Conservation (phyloP, 2,888 invertebrate species). For the Aspidiotus rigidus region DNA sequence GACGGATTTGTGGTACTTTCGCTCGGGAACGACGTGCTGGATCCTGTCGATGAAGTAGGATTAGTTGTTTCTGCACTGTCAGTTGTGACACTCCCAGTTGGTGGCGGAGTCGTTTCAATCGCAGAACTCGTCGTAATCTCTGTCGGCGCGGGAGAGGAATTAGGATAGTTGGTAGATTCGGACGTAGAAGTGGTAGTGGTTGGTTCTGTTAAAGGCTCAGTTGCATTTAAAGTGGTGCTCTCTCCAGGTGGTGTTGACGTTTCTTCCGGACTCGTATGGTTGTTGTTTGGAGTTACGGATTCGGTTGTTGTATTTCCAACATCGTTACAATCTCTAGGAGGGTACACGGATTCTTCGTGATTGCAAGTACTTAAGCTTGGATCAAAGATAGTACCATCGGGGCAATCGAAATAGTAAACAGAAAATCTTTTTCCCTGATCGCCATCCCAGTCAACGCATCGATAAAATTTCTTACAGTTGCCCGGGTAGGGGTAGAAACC, state of each 20-base stretch:
- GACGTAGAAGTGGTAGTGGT: constrained; percentile 1
- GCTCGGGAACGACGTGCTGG: constrained; percentile 24
- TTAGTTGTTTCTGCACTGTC: constrained; percentile 34
- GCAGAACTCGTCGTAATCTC: constrained; percentile 13
- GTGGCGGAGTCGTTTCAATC: constrained; percentile 9
- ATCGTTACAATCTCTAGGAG: constrained; percentile 43
- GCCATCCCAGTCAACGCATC: constrained; percentile 60
- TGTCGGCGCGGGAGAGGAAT: constrained; percentile 8
- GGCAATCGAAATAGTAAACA: constrained; percentile 57
- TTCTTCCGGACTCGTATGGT: constrained; percentile 19
- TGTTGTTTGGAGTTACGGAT: background rate
- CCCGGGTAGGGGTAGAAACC: constrained; percentile 61
- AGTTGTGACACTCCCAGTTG: background rate
- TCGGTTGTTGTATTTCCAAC: constrained; percentile 13
- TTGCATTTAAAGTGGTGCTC: constrained; percentile 33
- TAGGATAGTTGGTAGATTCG: constrained; percentile 1
- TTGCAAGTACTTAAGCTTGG: constrained; percentile 58
- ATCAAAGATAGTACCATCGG: constrained; percentile 64
- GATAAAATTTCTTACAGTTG: constrained; percentile 66
- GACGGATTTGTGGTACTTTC: constrained; percentile 29
- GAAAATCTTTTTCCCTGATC: constrained; percentile 50
- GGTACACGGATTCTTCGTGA: constrained; percentile 55
- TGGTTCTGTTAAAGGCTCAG: constrained; percentile 39
- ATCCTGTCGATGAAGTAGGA: constrained; percentile 18
- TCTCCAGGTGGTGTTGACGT: constrained; percentile 11